A percentile compares a stretch with the other conserved stretches of the same genome.
Evolutionary conservation across 2,888 invertebrate genomes (phyloP).

Genomic region (Cataglyphis livida): DNA sequence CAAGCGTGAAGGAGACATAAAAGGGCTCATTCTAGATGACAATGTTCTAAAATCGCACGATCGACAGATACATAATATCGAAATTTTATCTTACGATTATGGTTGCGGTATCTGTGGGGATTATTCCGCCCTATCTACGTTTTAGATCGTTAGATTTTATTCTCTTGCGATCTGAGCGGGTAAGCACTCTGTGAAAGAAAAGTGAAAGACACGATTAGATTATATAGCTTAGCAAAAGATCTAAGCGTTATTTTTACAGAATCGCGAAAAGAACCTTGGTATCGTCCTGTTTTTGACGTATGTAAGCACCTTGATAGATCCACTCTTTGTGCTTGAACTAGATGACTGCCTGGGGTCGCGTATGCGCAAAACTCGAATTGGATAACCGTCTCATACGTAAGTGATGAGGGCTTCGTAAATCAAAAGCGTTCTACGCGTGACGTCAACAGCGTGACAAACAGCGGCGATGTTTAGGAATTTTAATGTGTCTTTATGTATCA

Average conservation of each 20-base stretch:
- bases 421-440: conserved; percentile 37
- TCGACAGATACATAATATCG: not conserved
- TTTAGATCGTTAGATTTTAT: conserved; percentile 5
- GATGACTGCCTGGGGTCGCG: conserved; percentile 40
- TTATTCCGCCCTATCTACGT: not conserved
- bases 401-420: conserved; percentile 38
- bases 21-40: not conserved
- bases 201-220: not conserved
- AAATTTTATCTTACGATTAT: conserved; percentile 6
- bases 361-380: conserved; percentile 49
- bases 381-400: conserved; percentile 41
- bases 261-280: conserved; percentile 8
- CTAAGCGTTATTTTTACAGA: not conserved
- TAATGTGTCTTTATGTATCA: conserved; percentile 1
- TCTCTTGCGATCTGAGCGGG: conserved; percentile 11
- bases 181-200: conserved; percentile 7
- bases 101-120: not conserved
- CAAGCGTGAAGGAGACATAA: not conserved
- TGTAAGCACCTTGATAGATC: conserved; percentile 28
- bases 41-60: not conserved
- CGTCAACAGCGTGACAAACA: conserved; percentile 19
- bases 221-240: not conserved
- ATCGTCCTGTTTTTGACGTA: conserved; percentile 34
- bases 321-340: conserved; percentile 20
- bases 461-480: conserved; percentile 31